Evolutionary conservation across 2,888 invertebrate species (phyloP).

Genomic region (Stenolophus ochropezus): DNA sequence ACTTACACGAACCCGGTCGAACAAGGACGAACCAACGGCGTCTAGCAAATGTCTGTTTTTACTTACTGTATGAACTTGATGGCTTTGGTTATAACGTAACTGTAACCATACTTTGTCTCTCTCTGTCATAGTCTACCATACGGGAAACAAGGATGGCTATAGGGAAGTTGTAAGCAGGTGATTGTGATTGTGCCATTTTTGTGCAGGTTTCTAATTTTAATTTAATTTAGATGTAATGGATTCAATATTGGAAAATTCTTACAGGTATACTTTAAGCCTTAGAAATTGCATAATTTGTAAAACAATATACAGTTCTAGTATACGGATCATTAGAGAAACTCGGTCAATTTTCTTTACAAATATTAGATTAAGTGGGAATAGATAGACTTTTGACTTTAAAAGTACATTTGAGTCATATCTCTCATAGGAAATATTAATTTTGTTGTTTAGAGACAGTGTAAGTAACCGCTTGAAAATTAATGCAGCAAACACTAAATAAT

Average conservation of each 20-base stretch:
- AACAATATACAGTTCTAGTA: too few relatives aligned
- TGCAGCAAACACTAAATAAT: too few relatives aligned
- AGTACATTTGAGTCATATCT: too few relatives aligned
- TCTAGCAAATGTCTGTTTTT: constrained; percentile 47
- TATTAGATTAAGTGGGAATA: too few relatives aligned
- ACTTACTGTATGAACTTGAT: constrained; percentile 37
- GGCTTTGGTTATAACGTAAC: constrained; percentile 6
- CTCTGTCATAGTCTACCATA: not conserved
- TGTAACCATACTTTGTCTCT: constrained; percentile 19
- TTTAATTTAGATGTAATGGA: not conserved
- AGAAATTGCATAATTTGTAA: too few relatives aligned
- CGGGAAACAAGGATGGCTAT: not conserved
- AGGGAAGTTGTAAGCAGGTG: constrained; percentile 2
- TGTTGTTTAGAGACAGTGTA: too few relatives aligned
- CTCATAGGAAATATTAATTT: too few relatives aligned
- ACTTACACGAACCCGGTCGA: not conserved
- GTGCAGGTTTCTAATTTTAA: not conserved
- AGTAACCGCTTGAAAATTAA: too few relatives aligned
- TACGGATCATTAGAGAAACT: too few relatives aligned
- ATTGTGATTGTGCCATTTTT: not conserved
- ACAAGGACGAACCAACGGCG: not conserved
- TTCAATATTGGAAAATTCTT: not conserved
- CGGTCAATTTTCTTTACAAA: too few relatives aligned
- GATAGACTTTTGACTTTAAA: too few relatives aligned
- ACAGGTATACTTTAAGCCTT: too few relatives aligned